A percentile compares a stretch with the other conserved stretches of the same genome.
These are phyloP conservation scores for Erebia epiphron DNA, from an alignment of 2,888 invertebrate species.

Conservation along the genomic window DNA sequence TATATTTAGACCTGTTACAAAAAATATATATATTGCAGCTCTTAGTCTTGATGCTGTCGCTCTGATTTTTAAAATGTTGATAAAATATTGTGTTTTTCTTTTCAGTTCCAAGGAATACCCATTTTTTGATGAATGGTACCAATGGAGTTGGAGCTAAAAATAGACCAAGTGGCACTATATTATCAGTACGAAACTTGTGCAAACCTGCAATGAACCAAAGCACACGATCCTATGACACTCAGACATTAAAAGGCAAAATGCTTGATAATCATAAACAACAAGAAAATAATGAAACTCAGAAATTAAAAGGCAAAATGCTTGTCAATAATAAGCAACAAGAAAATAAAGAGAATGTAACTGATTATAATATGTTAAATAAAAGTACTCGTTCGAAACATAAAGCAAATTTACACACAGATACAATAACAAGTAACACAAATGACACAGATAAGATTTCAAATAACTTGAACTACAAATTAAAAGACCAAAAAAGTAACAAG, in stretches of 20 bases:
- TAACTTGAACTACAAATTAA: slow-evolving; percentile 6
- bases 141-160: not conserved
- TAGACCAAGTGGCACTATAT: not conserved
- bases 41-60: too few species aligned
- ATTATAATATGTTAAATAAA: slow-evolving; percentile 10
- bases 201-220: slow-evolving; percentile 22
- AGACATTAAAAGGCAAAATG: slow-evolving; percentile 4
- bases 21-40: too few species aligned
- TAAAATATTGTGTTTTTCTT: not conserved
- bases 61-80: not conserved
- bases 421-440: not conserved
- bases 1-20: too few species aligned
- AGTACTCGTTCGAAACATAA: slow-evolving; percentile 1
- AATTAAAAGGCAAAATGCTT: slow-evolving; percentile 2
- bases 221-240: slow-evolving; percentile 20
- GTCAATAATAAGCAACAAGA: slow-evolving; percentile 1
- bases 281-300: slow-evolving; percentile 9
- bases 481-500: not conserved
- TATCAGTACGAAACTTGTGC: slow-evolving; percentile 4
- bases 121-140: not conserved
- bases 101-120: not conserved
- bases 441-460: not conserved
- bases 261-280: not conserved
- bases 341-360: slow-evolving; percentile 17
- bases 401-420: not conserved